A percentile compares a stretch with the other conserved stretches of the same genome.
phyloP scores from a whole-genome alignment of 1,140 invertebrate species.

The Drosophila serrata region DNA sequence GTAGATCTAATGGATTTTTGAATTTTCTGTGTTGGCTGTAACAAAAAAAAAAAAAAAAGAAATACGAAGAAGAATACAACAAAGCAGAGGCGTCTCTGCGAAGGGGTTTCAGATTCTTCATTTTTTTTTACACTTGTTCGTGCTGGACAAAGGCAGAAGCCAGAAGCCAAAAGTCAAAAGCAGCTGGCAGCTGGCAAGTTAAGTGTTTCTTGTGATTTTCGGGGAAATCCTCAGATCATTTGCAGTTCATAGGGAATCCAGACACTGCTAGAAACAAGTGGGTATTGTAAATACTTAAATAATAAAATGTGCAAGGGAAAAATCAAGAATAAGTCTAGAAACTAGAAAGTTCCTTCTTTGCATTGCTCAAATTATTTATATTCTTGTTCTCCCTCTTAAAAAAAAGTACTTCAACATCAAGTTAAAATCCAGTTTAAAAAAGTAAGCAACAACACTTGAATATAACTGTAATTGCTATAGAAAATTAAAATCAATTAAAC shows the following conservation, averaged over 20 bases:
- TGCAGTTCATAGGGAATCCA: background rate
- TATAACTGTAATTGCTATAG: background rate
- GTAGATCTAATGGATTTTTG: conserved; percentile 60
- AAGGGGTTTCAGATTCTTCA: background rate
- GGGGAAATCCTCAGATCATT: conserved; percentile 26
- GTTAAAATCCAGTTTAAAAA: background rate
- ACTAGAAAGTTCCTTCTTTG: too few relatives aligned
- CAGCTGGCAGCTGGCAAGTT: conserved; percentile 26
- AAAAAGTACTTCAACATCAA: background rate
- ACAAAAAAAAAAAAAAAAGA: conserved; percentile 7
- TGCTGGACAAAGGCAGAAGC: conserved; percentile 6
- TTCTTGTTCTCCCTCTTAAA: background rate
- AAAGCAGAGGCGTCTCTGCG: conserved; percentile 22
- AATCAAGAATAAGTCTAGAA: background rate
- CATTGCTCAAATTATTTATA: background rate
- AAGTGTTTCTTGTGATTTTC: conserved; percentile 27
- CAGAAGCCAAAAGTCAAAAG: background rate
- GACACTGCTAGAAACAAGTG: background rate
- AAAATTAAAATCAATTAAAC: background rate
- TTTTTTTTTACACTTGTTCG: conserved; percentile 31
- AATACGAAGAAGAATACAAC: background rate
- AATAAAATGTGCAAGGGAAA: background rate
- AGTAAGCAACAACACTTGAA: background rate
- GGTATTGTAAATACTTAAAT: background rate
- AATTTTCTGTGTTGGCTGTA: conserved; percentile 60